Evolutionary conservation across 2,113 vertebrate species (phyloP).

Genomic region (Rallus limicola): DNA sequence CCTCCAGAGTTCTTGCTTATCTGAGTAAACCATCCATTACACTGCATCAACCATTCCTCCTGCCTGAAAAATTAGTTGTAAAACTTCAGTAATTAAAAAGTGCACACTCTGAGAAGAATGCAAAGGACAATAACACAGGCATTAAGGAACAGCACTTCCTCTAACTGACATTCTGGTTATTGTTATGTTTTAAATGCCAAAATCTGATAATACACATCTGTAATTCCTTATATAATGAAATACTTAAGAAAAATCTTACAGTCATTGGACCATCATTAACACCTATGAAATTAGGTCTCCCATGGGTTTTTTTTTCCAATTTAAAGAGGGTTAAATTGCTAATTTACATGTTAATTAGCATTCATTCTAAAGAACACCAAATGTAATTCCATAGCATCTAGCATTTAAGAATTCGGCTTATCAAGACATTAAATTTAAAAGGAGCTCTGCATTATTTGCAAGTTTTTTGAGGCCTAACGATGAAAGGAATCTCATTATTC

Average conservation of each 20-base stretch:
- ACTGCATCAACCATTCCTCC: not conserved
- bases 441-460: slow-evolving; percentile 12
- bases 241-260: slow-evolving; percentile 57
- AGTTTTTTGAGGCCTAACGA: slow-evolving; percentile 30
- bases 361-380: slow-evolving; percentile 54
- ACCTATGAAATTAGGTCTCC: slow-evolving; percentile 71
- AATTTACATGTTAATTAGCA: slow-evolving; percentile 73
- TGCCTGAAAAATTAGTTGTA: not conserved
- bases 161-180: not conserved
- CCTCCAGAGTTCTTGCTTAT: not conserved
- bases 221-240: slow-evolving; percentile 61
- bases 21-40: not conserved
- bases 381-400: slow-evolving; percentile 61
- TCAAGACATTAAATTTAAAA: slow-evolving; percentile 59
- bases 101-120: slow-evolving; percentile 15
- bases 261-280: slow-evolving; percentile 46
- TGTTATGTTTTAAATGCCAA: slow-evolving; percentile 41
- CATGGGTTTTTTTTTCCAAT: slow-evolving; percentile 31
- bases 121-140: not conserved
- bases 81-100: slow-evolving; percentile 53
- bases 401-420: slow-evolving; percentile 65
- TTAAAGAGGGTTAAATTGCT: slow-evolving; percentile 69
- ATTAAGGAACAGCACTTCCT: slow-evolving; percentile 27
- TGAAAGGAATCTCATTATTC: slow-evolving; percentile 58
- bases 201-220: slow-evolving; percentile 44